Base-by-base conservation (phyloP, 2,797 vertebrate species). In the Sylvia borin region DNA sequence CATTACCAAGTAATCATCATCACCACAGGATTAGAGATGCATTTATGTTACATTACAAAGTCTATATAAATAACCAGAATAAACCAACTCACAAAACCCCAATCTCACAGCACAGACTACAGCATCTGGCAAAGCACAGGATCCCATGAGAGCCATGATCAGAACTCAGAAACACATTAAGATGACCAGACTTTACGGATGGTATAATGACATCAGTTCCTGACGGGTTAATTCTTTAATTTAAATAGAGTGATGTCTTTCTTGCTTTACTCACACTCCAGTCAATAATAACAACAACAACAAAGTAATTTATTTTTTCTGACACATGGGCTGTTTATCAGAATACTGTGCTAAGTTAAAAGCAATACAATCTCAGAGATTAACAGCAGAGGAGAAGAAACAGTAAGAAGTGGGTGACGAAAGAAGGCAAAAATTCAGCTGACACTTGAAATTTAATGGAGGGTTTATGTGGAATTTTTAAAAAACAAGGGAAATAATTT, bases 1-100 rank as follows among this genome's bases (percentile, higher is more conserved):
- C 64, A 74, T 90, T 81, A 95, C 80, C 64, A 94, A 96, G 81
- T 76, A 89, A 74, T 68, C 11, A 17, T 72, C 82, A 76, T 71
- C 58, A 48, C 65, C 55, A 55, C 61, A 66, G 88, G 66, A 97
- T 95, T 93, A 95, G 75, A 50, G 83, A 83, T 54, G 73, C 60
- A 84, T 68, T 93, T 90, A 87, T 6, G 1, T 71, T 83, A 78
- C 2, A 4, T 85, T 89, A 48, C 64, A 92, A 85, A 86, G 64
- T 42, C 61, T 64, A 8, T 75, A 79, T 91, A 93, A 96, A 93
- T 92, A 95, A 94, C 62, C 34, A 89, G 66, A 32, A 92, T 53
- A 94, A 95, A 94, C 89, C 72, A 92, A 68, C 71, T 89, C 70
- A 89, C 25, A 80, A 68, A 92, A 74, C 3, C 19, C 8, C 79